Evolutionary conservation across 2,888 invertebrate genomes (phyloP).

Genomic region (Ganaspis brasiliensis): DNA sequence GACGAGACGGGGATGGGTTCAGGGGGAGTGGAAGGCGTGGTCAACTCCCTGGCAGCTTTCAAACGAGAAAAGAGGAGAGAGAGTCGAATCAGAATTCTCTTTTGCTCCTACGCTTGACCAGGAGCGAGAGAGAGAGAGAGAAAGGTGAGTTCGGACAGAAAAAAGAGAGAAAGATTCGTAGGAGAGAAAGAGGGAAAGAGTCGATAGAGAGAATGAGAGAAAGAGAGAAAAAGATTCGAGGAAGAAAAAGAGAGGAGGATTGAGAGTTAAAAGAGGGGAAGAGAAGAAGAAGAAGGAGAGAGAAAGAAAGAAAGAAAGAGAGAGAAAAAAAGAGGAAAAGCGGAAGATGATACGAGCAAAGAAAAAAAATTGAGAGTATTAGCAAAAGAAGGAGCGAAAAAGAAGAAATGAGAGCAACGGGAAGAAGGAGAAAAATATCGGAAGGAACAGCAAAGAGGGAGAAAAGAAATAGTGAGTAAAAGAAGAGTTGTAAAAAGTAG

Average conservation of each 20-base stretch:
- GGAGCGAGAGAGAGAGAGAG: constrained; percentile 43
- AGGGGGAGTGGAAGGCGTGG: constrained; percentile 75
- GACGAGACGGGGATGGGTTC: constrained; percentile 61
- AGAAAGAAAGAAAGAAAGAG: not conserved
- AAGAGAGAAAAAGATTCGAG: constrained; percentile 52
- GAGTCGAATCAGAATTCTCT: constrained; percentile 62
- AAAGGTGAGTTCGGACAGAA: constrained; percentile 52
- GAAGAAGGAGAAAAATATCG: too few species aligned
- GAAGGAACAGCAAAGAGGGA: too few species aligned
- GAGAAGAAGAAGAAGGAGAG: not conserved
- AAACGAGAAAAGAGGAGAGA: constrained; percentile 73
- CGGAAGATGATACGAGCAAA: too few species aligned
- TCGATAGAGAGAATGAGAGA: constrained; percentile 40
- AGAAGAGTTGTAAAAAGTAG: too few species aligned
- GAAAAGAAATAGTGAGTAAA: too few species aligned
- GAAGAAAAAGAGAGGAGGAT: constrained; percentile 59
- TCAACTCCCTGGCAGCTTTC: constrained; percentile 75
- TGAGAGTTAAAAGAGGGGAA: constrained; percentile 62
- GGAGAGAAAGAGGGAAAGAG: constrained; percentile 56
- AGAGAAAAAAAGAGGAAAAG: too few species aligned
- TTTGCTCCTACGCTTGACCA: constrained; percentile 44
- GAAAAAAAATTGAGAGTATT: too few species aligned
- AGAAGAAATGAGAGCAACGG: too few species aligned
- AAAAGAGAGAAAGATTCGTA: constrained; percentile 55
- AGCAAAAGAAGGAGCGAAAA: too few species aligned